These are phyloP conservation scores for Tupaia tana DNA, from an alignment of 2,113 vertebrate genomes.

Conservation along the genomic window DNA sequence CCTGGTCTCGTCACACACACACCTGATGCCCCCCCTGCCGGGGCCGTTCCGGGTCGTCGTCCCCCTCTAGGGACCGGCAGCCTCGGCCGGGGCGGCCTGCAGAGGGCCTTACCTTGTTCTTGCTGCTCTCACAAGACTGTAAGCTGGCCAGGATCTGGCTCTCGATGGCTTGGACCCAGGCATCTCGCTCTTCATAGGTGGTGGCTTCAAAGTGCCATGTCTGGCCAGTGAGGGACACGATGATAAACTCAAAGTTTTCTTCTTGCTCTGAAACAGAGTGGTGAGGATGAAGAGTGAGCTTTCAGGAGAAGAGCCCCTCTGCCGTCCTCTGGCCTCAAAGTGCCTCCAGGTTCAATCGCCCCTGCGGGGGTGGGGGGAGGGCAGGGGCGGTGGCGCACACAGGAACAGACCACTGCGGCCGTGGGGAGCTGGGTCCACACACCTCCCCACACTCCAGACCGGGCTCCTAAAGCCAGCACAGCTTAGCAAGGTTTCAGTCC, in stretches of 20 bases:
- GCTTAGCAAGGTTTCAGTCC: neutral
- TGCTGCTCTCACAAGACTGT: slow-evolving; percentile 99
- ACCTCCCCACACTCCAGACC: neutral
- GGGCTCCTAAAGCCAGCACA: neutral
- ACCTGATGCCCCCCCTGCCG: neutral
- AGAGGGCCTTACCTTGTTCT: slow-evolving; percentile 93
- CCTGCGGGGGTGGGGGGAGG: neutral
- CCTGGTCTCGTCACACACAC: neutral
- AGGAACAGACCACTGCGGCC: rapidly evolving
- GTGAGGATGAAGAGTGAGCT: slow-evolving; percentile 18
- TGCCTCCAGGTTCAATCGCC: neutral
- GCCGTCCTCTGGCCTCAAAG: neutral
- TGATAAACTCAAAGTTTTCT: slow-evolving; percentile 98
- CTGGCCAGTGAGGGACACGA: slow-evolving; percentile 98
- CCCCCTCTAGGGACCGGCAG: neutral
- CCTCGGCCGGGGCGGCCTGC: neutral
- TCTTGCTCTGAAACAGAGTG: slow-evolving; percentile 93
- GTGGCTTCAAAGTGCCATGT: slow-evolving; percentile 98
- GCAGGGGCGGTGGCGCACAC: neutral
- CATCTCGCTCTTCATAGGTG: slow-evolving; percentile 96
- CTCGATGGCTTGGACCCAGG: slow-evolving; percentile 98
- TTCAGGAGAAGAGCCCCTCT: neutral
- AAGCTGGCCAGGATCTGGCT: slow-evolving; percentile 98
- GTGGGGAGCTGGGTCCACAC: neutral
- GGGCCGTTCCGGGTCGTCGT: neutral